phyloP scores from a whole-genome alignment of 2,797 vertebrate species.

The Malacoraja senta region DNA sequence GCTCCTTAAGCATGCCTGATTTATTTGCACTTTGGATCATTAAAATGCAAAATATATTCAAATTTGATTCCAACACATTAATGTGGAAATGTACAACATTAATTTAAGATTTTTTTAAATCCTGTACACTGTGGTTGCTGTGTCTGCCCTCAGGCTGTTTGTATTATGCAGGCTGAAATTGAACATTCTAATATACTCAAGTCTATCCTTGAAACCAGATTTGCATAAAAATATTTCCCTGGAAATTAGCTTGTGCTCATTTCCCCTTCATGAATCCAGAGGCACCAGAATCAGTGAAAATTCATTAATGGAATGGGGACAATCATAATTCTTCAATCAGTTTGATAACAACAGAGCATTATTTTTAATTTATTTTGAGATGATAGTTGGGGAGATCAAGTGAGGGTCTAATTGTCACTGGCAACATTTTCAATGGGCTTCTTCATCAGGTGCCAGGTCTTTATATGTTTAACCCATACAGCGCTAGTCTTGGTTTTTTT shows the following conservation, averaged over 20 bases:
- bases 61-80: slow-evolving; percentile 66
- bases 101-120: slow-evolving; percentile 59
- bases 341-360: not conserved
- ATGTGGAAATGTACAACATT: slow-evolving; percentile 61
- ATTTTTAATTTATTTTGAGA: too few relatives aligned
- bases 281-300: not conserved
- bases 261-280: not conserved
- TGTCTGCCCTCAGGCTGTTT: slow-evolving; percentile 64
- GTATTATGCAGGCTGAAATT: slow-evolving; percentile 67
- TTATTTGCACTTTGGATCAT: slow-evolving; percentile 58
- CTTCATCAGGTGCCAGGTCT: not conserved
- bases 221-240: slow-evolving; percentile 61
- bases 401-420: not conserved
- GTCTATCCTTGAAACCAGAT: slow-evolving; percentile 66
- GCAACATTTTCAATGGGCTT: not conserved
- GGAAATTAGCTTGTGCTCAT: not conserved
- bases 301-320: not conserved
- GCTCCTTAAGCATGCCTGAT: slow-evolving; percentile 55
- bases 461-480: not conserved
- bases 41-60: slow-evolving; percentile 67
- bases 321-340: not conserved
- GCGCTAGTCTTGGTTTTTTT: not conserved
- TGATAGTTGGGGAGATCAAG: not conserved
- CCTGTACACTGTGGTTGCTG: slow-evolving; percentile 49
- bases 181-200: slow-evolving; percentile 63